These are phyloP conservation scores for Varanus salvator DNA, from an alignment of 2,113 vertebrate species.

Conservation along the genomic window DNA sequence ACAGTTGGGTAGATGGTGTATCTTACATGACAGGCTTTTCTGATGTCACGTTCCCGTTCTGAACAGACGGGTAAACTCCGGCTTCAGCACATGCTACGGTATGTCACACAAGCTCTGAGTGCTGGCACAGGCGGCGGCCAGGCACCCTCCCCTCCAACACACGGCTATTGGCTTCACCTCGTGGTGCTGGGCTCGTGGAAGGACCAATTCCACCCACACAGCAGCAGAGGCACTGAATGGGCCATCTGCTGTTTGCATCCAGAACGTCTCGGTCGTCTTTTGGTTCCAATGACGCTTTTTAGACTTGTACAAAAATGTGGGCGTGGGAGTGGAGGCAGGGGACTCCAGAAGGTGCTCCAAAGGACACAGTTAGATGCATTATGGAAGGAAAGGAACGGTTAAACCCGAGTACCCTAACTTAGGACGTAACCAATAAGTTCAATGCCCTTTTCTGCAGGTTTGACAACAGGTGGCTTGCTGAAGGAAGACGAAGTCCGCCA, in stretches of 20 bases:
- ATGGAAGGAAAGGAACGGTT: background rate
- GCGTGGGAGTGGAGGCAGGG: no score
- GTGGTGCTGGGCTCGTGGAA: background rate
- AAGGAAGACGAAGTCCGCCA: background rate
- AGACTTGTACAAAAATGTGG: background rate
- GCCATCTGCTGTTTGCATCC: background rate
- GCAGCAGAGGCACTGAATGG: no score
- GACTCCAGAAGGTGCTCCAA: background rate
- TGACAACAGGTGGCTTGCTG: no score
- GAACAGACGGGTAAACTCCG: background rate
- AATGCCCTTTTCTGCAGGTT: background rate
- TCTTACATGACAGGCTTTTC: background rate
- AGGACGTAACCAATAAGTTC: no score
- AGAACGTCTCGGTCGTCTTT: no score
- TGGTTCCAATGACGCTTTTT: background rate
- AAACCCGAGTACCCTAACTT: background rate
- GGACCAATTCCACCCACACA: background rate
- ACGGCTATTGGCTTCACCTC: no score
- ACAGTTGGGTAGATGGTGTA: fast-evolving
- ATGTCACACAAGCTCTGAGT: fast-evolving
- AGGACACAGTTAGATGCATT: background rate
- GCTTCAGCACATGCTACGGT: background rate
- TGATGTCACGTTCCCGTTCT: background rate
- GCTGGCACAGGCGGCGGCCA: no score
- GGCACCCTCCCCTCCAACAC: no score